Percentiles rank a stretch among this genome's conserved stretches.
Conservation (phyloP, 2,797 vertebrate genomes). For the Myotis vivesi region DNA sequence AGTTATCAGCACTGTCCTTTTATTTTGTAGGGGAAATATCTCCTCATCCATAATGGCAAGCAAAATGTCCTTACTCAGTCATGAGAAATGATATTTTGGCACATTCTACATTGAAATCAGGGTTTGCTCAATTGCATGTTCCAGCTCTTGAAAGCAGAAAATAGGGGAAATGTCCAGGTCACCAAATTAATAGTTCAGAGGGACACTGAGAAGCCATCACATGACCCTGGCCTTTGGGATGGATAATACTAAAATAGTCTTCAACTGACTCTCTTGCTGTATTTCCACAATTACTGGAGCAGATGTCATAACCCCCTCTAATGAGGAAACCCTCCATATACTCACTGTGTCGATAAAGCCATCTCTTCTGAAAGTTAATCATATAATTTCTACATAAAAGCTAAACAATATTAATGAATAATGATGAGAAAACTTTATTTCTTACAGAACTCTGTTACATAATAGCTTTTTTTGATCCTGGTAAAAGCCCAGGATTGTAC, state of each 20-base stretch:
- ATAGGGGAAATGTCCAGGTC: background rate
- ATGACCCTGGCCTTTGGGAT: background rate
- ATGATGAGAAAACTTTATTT: background rate
- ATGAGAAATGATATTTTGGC: background rate
- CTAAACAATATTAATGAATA: background rate
- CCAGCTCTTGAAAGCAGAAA: conserved; percentile 2
- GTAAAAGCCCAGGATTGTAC: background rate
- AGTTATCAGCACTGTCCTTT: background rate
- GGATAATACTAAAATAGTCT: background rate
- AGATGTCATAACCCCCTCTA: background rate
- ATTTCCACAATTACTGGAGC: background rate
- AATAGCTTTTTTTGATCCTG: background rate
- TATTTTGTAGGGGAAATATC: background rate
- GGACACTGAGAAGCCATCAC: background rate
- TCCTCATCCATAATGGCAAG: background rate
- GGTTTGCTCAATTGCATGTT: background rate
- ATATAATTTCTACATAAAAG: background rate
- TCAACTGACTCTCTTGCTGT: background rate
- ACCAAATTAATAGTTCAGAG: background rate
- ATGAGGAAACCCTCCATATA: background rate
- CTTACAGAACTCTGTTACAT: background rate
- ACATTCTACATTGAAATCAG: background rate
- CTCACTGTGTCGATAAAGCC: background rate
- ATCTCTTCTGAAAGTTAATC: background rate
- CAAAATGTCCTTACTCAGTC: background rate